Evolutionary conservation across 2,113 vertebrate species (phyloP).

Genomic region (Scomber scombrus): DNA sequence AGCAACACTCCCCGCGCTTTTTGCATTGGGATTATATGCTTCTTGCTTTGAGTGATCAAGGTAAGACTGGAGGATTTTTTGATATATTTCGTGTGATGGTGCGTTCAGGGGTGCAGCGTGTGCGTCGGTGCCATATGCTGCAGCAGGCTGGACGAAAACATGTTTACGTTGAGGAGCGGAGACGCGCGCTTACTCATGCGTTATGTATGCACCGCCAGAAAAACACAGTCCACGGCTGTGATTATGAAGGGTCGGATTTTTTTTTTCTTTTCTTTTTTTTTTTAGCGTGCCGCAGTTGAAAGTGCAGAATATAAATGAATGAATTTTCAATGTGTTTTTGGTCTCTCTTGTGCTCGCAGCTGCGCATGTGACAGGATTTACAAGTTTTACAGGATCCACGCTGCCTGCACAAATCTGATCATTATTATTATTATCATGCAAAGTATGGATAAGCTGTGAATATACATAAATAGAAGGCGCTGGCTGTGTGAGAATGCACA

Average conservation of each 20-base stretch:
- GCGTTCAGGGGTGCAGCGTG: conserved; percentile 15
- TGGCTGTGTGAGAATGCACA: background rate
- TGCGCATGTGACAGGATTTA: background rate
- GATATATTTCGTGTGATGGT: background rate
- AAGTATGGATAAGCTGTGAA: background rate
- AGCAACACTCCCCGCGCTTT: background rate
- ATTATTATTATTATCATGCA: too few species aligned
- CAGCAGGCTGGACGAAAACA: conserved; percentile 78
- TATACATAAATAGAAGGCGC: background rate
- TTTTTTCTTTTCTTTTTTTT: too few species aligned
- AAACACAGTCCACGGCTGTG: background rate
- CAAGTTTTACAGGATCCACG: background rate
- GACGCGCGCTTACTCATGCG: conserved; percentile 57
- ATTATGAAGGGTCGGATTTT: background rate
- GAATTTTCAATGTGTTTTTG: background rate
- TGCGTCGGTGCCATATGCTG: conserved; percentile 57
- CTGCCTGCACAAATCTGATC: background rate
- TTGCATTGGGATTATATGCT: conserved; percentile 26
- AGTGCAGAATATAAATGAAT: background rate
- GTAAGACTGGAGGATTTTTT: conserved; percentile 47
- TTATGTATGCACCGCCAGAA: background rate
- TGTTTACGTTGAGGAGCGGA: conserved; percentile 77
- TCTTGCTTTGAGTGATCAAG: conserved; percentile 8
- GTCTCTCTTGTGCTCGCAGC: background rate
- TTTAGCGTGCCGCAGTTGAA: background rate